Base-by-base conservation (phyloP, 92 coral and sea anemone genomes). In the Palythoa heliodiscus region DNA sequence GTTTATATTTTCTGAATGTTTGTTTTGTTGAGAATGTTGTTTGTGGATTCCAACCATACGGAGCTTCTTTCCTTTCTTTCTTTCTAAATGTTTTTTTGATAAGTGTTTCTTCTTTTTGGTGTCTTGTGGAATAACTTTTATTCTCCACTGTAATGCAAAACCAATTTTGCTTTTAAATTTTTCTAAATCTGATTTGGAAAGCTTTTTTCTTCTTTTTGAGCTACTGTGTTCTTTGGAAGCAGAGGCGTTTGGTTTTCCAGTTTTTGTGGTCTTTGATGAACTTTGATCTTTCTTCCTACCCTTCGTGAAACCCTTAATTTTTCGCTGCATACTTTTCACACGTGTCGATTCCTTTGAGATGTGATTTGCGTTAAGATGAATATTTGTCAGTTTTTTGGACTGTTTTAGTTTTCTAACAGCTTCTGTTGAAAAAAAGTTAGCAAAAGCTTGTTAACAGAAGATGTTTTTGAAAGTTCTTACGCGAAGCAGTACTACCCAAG, bases 201-300 rank as follows among this genome's bases (percentile, higher is more conserved):
- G 19, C 9, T 23, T 60, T 37, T 37, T 63, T 71, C 4, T 22
- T 23, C 60, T 15, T 67, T 22, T 15, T 14, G 84, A 80, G 58
- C 40, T 80, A 7, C 8, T 23, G 14, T 47, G 73, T 11, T 66
- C 40, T 50, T 67, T 80, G 19, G 15, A 20, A 13, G 35, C 3
- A 35, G n/a, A 66, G 67, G 0, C 22, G 47, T 52, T 86, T 89
- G 71, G 24, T 68, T 68, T 66, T 60, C 16, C 58, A 35, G 52
- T 60, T 70, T 50, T 72, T 40, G 38, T 87, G 73, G 0, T 83
- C 82, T 73, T 78, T 77, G 86, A 87, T 83, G 86, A 82, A 83
- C 71, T 63, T 53, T 20, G 47, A 53, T 4, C 11, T 54, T 83
- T 54, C 14, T 20, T 53, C 1, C 35, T 47, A 2, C 60, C 69